Percentiles rank a stretch among this genome's conserved stretches.
Evolutionary conservation across 2,888 invertebrate species (phyloP).

Genomic region (Arctia plantaginis): DNA sequence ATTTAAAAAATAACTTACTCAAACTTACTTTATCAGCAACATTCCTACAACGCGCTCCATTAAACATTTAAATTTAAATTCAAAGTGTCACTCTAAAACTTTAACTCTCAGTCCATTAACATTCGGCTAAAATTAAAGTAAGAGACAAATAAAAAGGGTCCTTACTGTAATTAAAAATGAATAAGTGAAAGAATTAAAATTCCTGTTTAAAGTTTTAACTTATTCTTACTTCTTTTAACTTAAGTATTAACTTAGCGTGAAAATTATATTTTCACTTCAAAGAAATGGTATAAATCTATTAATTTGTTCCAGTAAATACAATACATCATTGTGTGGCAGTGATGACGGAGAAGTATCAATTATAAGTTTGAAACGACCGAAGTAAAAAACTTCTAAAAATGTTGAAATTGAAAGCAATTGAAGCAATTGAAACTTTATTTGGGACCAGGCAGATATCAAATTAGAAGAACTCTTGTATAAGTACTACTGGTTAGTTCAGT

Average conservation of each 20-base stretch:
- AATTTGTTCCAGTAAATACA: background rate
- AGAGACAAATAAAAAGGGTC: background rate
- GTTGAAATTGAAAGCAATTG: background rate
- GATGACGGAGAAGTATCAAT: background rate
- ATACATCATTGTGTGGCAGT: background rate
- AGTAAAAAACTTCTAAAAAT: background rate
- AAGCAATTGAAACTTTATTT: background rate
- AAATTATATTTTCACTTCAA: background rate
- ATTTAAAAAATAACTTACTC: background rate
- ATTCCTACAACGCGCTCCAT: background rate
- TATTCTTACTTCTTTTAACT: too few relatives aligned
- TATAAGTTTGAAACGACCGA: background rate
- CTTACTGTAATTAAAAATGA: background rate
- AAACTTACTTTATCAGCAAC: background rate
- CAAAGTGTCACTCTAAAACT: background rate
- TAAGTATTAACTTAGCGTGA: too few relatives aligned
- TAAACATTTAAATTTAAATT: background rate
- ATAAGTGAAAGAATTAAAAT: background rate
- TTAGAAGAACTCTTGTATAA: background rate
- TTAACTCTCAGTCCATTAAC: background rate
- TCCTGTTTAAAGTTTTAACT: background rate
- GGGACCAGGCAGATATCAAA: background rate
- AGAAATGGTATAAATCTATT: background rate
- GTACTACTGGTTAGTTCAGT: too few relatives aligned
- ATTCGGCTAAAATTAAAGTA: background rate